Evolutionary conservation across 37 sponge, comb jelly and placozoan species (phyloP), one percentile per base, ranked within the genome.

Genomic region (Bolinopsis microptera): DNA sequence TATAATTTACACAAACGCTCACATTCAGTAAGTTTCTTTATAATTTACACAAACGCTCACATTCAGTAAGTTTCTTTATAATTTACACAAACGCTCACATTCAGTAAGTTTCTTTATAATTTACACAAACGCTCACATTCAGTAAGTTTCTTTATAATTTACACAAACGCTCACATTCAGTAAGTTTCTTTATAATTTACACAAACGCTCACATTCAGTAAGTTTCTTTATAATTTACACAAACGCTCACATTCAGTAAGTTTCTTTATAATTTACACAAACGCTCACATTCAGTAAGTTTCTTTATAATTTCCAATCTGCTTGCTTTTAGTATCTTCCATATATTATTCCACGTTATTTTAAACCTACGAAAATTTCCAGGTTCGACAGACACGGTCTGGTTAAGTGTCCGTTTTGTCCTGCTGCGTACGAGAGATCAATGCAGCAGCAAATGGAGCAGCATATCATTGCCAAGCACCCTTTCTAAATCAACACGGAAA

Each of bases 321-420:
- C n/a, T n/a, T n/a, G n/a, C n/a, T n/a, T n/a, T n/a, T 48, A 48
- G 13, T 13, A 48, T 48, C 13, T 5, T 48, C 61, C 61, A 18
- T 5, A 48, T 48, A 13, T 48, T 48, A 48, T 48, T 48, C 13
- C 61, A 48, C 9, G 13, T 48, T 5, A 48, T 18, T 48, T 48
- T 48, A 13, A 18, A 48, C 61, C 61, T 48, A 48, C 5, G 61
- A 48, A 48, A 48, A 48, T 13, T 34, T 80, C 30, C 82, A 80
- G 38, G 38, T 80, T 35, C 8, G 38, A 80, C 21, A 70, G 74
- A 70, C 74, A 70, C 30, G 74, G 74, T 36, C 82, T 80, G 38
- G 38, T 80, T 3, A 80, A 32, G 2, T 80, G 82, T 34, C 82
- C 82, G 23, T 80, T 80, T 30, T 80, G 82, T 30, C 82, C 82